Evolutionary conservation across 2,113 vertebrate species (phyloP).

Genomic region (Crotalus tigris): DNA sequence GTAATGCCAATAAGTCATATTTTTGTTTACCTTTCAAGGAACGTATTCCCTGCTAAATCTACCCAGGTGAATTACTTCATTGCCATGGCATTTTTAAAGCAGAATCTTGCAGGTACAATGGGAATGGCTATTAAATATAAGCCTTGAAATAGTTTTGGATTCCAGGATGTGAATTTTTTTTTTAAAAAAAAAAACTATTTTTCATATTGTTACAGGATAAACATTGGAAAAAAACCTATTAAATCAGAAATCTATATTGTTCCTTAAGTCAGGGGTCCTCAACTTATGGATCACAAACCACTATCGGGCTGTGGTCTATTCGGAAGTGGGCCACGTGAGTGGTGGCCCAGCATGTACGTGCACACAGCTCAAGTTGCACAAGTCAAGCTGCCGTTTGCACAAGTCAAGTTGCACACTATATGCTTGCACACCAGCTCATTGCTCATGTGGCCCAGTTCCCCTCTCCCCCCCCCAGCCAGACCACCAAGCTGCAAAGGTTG

Average conservation of each 20-base stretch:
- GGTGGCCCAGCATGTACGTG: fast-evolving
- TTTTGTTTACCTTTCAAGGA: background rate
- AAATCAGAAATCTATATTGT: no score
- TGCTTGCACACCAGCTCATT: background rate
- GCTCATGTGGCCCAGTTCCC: background rate
- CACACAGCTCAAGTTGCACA: background rate
- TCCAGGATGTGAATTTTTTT: background rate
- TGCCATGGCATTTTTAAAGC: background rate
- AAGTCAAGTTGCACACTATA: background rate
- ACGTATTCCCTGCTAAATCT: background rate
- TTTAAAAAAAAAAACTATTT: background rate
- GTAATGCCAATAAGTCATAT: background rate
- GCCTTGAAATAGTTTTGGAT: background rate
- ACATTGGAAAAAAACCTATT: background rate
- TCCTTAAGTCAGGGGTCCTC: background rate
- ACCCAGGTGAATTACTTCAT: background rate
- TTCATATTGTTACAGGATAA: background rate
- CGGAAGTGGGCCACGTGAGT: background rate
- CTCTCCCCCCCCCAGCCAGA: background rate
- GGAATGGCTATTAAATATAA: background rate
- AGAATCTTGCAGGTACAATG: background rate
- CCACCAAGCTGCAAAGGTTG: background rate
- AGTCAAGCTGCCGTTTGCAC: background rate
- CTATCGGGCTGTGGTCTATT: background rate
- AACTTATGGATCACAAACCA: background rate